These are phyloP conservation scores for Mormyrus proboscirostris DNA, from an alignment of 2,797 vertebrate species.

Conservation along the genomic window DNA sequence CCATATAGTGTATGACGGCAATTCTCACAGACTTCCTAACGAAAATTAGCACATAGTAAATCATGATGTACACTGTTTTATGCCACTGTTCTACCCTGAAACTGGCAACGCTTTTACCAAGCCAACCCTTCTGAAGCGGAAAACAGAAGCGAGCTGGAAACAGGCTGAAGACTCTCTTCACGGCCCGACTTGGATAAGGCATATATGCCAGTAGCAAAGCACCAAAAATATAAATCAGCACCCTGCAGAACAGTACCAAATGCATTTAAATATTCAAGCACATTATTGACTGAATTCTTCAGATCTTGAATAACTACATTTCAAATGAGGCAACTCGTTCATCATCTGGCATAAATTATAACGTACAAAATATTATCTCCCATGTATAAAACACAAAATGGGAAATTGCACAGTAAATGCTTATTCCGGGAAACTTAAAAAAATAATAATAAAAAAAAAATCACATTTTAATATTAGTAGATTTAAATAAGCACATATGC, in stretches of 20 bases:
- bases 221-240: background rate
- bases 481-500: background rate
- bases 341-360: background rate
- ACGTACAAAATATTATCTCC: background rate
- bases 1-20: background rate
- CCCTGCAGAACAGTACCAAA: background rate
- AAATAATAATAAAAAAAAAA: background rate
- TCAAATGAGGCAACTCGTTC: background rate
- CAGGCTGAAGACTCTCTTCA: background rate
- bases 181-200: background rate
- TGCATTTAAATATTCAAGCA: background rate
- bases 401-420: background rate
- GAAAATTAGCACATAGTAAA: background rate
- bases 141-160: background rate
- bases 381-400: background rate
- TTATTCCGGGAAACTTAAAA: background rate
- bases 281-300: background rate
- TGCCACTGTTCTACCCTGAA: background rate
- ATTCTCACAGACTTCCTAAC: background rate
- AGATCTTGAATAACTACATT: background rate
- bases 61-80: background rate
- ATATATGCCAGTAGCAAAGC: background rate
- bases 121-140: background rate
- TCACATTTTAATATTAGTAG: background rate
- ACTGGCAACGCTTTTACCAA: background rate